These are phyloP conservation scores for Hirundichthys speculiger DNA, from an alignment of 2,113 vertebrate species.

Conservation along the genomic window DNA sequence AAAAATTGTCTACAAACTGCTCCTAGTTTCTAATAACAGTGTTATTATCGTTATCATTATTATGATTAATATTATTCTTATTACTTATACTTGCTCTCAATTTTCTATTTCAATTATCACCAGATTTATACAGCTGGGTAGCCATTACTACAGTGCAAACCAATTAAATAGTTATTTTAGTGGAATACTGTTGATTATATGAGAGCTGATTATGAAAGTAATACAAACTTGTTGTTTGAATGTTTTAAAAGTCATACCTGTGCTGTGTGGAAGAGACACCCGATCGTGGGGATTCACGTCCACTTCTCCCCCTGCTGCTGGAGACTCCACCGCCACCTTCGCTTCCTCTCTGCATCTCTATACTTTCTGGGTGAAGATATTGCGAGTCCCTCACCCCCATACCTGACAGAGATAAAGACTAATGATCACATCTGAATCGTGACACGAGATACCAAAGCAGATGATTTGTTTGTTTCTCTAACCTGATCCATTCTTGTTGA, in stretches of 20 bases:
- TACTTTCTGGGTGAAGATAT: slow-evolving; percentile 80
- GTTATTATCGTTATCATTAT: no score
- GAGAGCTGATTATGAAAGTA: no score
- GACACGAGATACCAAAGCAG: background rate
- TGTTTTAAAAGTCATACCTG: slow-evolving; percentile 71
- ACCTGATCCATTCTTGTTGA: slow-evolving; percentile 85
- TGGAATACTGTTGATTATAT: no score
- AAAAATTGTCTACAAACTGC: no score
- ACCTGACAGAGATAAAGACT: slow-evolving; percentile 73
- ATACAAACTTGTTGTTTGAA: no score
- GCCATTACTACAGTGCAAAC: no score
- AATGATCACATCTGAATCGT: background rate
- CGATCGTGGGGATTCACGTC: slow-evolving; percentile 86
- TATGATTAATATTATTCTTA: no score
- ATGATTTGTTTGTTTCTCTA: slow-evolving; percentile 72
- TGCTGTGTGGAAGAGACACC: slow-evolving; percentile 81
- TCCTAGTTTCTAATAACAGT: no score
- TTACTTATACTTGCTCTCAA: no score
- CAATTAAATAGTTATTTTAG: no score
- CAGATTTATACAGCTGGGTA: no score
- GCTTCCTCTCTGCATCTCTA: slow-evolving; percentile 87
- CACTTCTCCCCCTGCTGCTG: slow-evolving; percentile 85
- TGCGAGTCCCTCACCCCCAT: slow-evolving; percentile 85
- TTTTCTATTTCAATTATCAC: no score
- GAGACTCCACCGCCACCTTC: slow-evolving; percentile 53